A percentile compares a stretch with the other conserved stretches of the same genome.
These are phyloP conservation scores for Parotia lawesii DNA, from an alignment of 2,113 vertebrate genomes.

Conservation along the genomic window DNA sequence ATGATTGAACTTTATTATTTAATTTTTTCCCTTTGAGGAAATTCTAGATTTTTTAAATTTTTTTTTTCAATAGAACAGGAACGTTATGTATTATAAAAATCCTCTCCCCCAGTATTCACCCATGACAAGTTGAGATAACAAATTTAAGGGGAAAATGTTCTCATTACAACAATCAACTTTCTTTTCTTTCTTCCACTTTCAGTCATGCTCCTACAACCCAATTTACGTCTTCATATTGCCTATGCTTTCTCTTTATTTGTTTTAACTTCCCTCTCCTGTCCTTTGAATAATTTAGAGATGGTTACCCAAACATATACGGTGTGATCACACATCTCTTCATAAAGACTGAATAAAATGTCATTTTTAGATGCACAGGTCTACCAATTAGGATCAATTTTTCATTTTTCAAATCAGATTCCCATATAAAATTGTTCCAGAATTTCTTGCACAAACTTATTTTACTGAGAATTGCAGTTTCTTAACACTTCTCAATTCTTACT, in stretches of 20 bases:
- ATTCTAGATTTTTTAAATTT: not conserved
- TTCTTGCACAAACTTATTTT: not conserved
- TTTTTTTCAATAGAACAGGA: not conserved
- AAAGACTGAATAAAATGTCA: not conserved
- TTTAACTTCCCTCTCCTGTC: not conserved
- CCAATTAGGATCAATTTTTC: not conserved
- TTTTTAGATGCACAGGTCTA: not conserved
- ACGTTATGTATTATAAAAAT: not conserved
- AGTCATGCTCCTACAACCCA: not conserved
- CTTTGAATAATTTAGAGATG: not conserved
- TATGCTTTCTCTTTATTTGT: not conserved
- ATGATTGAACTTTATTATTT: not conserved
- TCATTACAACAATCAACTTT: not conserved
- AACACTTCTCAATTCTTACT: not conserved
- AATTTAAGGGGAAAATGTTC: not conserved
- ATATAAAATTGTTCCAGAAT: not conserved
- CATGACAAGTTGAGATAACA: accelerated
- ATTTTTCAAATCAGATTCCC: not conserved
- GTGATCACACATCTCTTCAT: not conserved
- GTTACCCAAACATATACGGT: not conserved
- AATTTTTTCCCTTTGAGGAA: not conserved
- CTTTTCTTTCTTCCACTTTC: not conserved
- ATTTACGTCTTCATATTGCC: not conserved
- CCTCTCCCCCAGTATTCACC: not conserved
- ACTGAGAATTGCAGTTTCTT: not conserved